Conservation (phyloP, 1,140 invertebrate species). For the Achatina immaculata region DNA sequence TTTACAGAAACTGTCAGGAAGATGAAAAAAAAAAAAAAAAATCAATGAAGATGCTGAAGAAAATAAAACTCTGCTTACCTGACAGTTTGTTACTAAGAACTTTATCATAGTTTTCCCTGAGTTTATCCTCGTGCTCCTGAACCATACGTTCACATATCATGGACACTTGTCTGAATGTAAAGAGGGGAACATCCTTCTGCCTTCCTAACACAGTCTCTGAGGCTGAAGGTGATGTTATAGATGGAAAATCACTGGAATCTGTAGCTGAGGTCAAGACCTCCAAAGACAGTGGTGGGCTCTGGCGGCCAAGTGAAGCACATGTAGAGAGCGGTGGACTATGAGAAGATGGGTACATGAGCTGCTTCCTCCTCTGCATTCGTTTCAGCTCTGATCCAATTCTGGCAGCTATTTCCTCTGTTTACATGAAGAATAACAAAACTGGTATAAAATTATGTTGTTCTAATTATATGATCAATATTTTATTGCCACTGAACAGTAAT, state of each 20-base stretch:
- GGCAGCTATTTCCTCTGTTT: slow-evolving; percentile 89
- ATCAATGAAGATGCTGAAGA: no score
- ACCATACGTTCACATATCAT: slow-evolving; percentile 96
- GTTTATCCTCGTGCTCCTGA: slow-evolving; percentile 89
- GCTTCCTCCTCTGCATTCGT: slow-evolving; percentile 88
- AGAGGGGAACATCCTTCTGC: slow-evolving; percentile 84
- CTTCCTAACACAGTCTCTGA: slow-evolving; percentile 67
- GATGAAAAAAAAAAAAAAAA: no score
- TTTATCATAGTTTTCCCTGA: slow-evolving; percentile 93
- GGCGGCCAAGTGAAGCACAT: slow-evolving; percentile 47
- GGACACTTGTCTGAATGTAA: slow-evolving; percentile 94
- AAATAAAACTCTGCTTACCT: slow-evolving; percentile 50
- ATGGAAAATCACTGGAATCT: slow-evolving; percentile 42
- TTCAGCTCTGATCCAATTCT: slow-evolving; percentile 92
- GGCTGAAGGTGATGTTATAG: slow-evolving; percentile 43
- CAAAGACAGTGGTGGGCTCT: slow-evolving; percentile 15
- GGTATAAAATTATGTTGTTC: no score
- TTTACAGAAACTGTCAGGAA: no score
- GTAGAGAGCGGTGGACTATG: slow-evolving; percentile 72
- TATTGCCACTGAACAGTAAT: no score
- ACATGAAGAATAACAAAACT: slow-evolving; percentile 6
- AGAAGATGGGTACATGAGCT: slow-evolving; percentile 79
- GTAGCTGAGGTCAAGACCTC: slow-evolving; percentile 36
- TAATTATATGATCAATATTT: no score
- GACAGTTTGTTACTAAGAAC: slow-evolving; percentile 91